Conservation (phyloP, 2,797 vertebrate species). For the Cossypha niveicapilla region DNA sequence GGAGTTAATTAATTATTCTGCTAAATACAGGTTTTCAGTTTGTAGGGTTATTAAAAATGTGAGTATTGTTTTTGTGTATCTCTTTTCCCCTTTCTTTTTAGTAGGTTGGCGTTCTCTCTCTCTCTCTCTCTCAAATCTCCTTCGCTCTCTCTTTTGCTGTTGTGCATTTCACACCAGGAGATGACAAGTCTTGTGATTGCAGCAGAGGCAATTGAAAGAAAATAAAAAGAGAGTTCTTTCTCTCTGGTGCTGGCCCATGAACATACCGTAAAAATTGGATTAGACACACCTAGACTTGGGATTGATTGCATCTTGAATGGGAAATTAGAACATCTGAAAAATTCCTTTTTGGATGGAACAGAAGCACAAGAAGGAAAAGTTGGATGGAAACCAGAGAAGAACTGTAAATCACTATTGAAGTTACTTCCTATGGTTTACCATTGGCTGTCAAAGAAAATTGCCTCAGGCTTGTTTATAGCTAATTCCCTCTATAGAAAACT, state of each 20-base stretch:
- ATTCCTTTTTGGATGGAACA: slow-evolving; percentile 67
- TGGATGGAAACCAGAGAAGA: slow-evolving; percentile 74
- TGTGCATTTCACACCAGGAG: slow-evolving; percentile 66
- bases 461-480: slow-evolving; percentile 68
- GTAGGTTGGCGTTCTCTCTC: not conserved
- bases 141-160: slow-evolving; percentile 8
- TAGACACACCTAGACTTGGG: slow-evolving; percentile 67
- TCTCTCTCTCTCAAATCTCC: not conserved
- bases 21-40: not conserved
- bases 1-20: not conserved
- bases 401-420: slow-evolving; percentile 73
- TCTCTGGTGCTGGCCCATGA: slow-evolving; percentile 50
- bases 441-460: slow-evolving; percentile 71
- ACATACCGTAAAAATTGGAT: slow-evolving; percentile 68
- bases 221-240: slow-evolving; percentile 55
- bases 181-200: slow-evolving; percentile 59
- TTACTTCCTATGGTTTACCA: slow-evolving; percentile 69
- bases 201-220: slow-evolving; percentile 63
- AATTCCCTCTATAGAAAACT: slow-evolving; percentile 71
- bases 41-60: not conserved
- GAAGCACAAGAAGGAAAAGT: slow-evolving; percentile 70
- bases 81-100: slow-evolving; percentile 1
- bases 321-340: slow-evolving; percentile 75
- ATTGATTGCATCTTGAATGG: slow-evolving; percentile 75
- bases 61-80: not conserved